Conservation (phyloP, 2,888 invertebrate genomes). For the Keiferia lycopersicella region DNA sequence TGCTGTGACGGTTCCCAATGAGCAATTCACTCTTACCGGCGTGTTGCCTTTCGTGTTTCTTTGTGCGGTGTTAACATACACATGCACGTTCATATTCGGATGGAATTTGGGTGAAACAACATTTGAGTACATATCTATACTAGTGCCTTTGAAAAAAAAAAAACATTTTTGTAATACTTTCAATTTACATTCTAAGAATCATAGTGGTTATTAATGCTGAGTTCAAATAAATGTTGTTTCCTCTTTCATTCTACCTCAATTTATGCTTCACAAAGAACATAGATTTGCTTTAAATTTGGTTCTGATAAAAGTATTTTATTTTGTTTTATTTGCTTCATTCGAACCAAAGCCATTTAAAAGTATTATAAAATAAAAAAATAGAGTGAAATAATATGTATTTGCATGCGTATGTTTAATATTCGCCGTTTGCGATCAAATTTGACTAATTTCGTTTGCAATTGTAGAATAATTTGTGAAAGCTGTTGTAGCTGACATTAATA, state of each 20-base stretch:
- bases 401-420: conserved; percentile 58
- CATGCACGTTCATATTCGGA: conserved; percentile 38
- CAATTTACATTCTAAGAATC: no score
- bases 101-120: not conserved
- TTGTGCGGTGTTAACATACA: conserved; percentile 61
- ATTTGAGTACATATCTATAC: not conserved
- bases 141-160: no score
- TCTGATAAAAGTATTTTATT: conserved; percentile 31
- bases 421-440: conserved; percentile 43
- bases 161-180: no score
- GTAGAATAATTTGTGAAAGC: conserved; percentile 44
- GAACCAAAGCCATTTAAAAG: not conserved
- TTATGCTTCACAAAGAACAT: conserved; percentile 3
- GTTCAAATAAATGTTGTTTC: conserved; percentile 1
- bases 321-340: conserved; percentile 17
- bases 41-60: conserved; percentile 57
- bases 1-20: conserved; percentile 45
- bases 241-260: not conserved
- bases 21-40: conserved; percentile 51
- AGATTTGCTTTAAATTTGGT: conserved; percentile 33
- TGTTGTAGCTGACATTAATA: conserved; percentile 34
- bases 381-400: conserved; percentile 33
- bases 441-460: conserved; percentile 61
- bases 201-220: no score
- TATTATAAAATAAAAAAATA: not conserved